Base-by-base conservation (phyloP, 2,113 vertebrate species). In the Carettochelys insculpta region DNA sequence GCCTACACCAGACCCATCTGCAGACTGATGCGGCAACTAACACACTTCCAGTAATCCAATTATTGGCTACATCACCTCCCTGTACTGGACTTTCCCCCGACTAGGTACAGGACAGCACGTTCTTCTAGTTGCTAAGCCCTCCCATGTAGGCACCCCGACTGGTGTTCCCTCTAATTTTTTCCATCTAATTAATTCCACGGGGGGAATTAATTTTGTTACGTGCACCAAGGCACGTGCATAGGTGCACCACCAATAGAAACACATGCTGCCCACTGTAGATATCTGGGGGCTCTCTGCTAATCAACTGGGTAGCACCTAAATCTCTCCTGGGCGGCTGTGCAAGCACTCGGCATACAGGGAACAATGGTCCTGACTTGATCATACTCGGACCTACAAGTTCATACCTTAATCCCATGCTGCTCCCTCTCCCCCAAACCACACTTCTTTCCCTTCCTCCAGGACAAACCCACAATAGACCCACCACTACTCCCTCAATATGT, bases 401-500 rank as follows among this genome's bases (percentile, higher is more conserved):
- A 48, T 38, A 83, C 24, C 24, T 83, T 25, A 75, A 47, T 16
- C 22, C 11, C 41, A 6, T 50, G 3, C 38, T 43, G 0, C 5
- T 89, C 41, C 14, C 48, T 43, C 34, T 24, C 13, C n/a, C 61
- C 3, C 19, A 73, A 68, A 65, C 11, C 31, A 85, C 53, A 2
- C 43, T 45, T 38, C 41, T 9, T 25, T n/a, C 10, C 3, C n/a
- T 85, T 86, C 82, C 65, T 77, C 10, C 83, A 65, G 84, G 80
- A 77, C 27, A 65, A 27, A 27, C 5, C 22, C 5, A 25, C 31
- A 58, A 0, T 0, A 83, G 52, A n/a, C 3, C 82, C 38, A 14
- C 13, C 2, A 52, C 54, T 65, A 80, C 19, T 45, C 3, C 27
- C 82, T 38, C 65, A 88, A 24, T 41, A 76, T 38, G 7, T 45